Percentiles rank a stretch among this genome's conserved stretches.
Evolutionary conservation across 2,888 invertebrate genomes (phyloP).

Genomic region (Seladonia tumulorum): DNA sequence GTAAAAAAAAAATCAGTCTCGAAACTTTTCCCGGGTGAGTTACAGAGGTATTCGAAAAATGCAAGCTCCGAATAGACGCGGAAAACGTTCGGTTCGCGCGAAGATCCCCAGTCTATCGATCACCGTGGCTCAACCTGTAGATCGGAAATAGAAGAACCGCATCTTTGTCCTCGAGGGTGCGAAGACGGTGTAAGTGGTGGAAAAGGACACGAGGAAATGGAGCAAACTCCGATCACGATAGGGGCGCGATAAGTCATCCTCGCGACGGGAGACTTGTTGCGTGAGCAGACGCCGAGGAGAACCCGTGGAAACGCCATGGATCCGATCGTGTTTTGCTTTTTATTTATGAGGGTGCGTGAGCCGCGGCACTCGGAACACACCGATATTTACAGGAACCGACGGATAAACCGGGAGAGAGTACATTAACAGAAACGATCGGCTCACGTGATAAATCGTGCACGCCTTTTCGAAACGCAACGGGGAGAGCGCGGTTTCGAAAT

Average conservation of each 20-base stretch:
- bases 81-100: not conserved
- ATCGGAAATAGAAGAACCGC: constrained; percentile 25
- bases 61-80: not conserved
- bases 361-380: constrained; percentile 4
- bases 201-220: constrained; percentile 56
- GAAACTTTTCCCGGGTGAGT: not conserved
- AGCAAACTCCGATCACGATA: constrained; percentile 60
- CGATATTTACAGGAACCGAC: constrained; percentile 57
- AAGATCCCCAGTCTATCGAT: not conserved
- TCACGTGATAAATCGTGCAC: constrained; percentile 40
- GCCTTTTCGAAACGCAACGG: constrained; percentile 10
- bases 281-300: constrained; percentile 62
- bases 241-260: constrained; percentile 70
- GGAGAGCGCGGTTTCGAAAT: constrained; percentile 22
- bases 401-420: constrained; percentile 40
- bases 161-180: constrained; percentile 7
- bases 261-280: constrained; percentile 70
- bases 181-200: constrained; percentile 31
- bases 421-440: constrained; percentile 49
- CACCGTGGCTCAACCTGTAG: constrained; percentile 59
- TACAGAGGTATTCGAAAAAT: not conserved
- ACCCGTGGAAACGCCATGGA: constrained; percentile 42
- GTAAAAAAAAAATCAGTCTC: not conserved
- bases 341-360: constrained; percentile 56
- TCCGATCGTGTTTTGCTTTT: constrained; percentile 49